phyloP scores from a whole-genome alignment of 2,797 vertebrate species.

The Argentina silus region DNA sequence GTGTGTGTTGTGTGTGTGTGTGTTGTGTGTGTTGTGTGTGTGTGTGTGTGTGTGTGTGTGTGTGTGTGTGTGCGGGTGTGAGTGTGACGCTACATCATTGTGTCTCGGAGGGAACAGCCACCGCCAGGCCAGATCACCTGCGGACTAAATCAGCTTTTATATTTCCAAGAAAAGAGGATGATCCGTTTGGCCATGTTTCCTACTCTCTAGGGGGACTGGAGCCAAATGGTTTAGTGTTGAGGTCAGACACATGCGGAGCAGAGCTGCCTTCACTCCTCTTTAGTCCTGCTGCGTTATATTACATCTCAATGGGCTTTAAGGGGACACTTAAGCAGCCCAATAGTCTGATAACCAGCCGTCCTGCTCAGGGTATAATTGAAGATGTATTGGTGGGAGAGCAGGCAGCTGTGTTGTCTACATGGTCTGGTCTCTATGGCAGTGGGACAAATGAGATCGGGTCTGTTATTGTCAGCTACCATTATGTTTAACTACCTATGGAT shows the following conservation, averaged over 20 bases:
- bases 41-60: conserved; percentile 30
- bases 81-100: conserved; percentile 29
- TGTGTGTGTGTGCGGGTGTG: too few species aligned
- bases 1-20: too few species aligned
- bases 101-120: conserved; percentile 10
- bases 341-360: neutral
- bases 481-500: neutral
- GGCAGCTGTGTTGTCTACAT: neutral
- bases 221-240: neutral
- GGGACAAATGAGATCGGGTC: neutral
- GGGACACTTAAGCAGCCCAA: neutral
- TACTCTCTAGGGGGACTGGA: neutral
- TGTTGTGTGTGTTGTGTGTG: too few species aligned
- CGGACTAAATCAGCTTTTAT: conserved; percentile 26
- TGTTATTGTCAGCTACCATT: neutral
- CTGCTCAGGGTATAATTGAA: neutral
- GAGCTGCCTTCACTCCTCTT: neutral
- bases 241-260: neutral
- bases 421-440: neutral
- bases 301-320: neutral
- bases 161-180: neutral
- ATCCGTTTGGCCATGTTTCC: neutral
- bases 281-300: neutral
- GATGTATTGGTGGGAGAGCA: neutral
- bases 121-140: conserved; percentile 17